Conservation (phyloP, 1,140 invertebrate genomes). For the Drosophila melanogaster region Release_6_plus_ISO1_MT NT_033779.5:8273501-8274000, state of each 20-base stretch:
- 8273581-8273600: not conserved
- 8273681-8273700: slow-evolving; percentile 30
- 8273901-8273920: slow-evolving; percentile 20
- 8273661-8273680: slow-evolving; percentile 13
- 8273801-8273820: slow-evolving; percentile 15
- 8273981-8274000: slow-evolving; percentile 27
- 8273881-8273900: slow-evolving; percentile 5
- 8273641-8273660: not conserved
- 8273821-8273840: slow-evolving; percentile 13
- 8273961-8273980: slow-evolving; percentile 6
- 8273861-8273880: slow-evolving; percentile 39
- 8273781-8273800: slow-evolving; percentile 16
- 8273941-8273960: slow-evolving; percentile 27
- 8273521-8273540: not conserved
- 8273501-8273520: not conserved
- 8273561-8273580: not conserved
- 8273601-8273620: not conserved
- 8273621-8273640: too few species aligned
- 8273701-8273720: slow-evolving; percentile 21
- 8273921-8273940: slow-evolving; percentile 12
- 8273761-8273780: slow-evolving; percentile 15
- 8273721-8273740: slow-evolving; percentile 18
- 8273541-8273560: not conserved
- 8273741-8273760: slow-evolving; percentile 25
- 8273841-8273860: slow-evolving; percentile 35